A percentile compares a stretch with the other conserved stretches of the same genome.
phyloP scores from a whole-genome alignment of 2,113 vertebrate species.

The Monopterus albus region DNA sequence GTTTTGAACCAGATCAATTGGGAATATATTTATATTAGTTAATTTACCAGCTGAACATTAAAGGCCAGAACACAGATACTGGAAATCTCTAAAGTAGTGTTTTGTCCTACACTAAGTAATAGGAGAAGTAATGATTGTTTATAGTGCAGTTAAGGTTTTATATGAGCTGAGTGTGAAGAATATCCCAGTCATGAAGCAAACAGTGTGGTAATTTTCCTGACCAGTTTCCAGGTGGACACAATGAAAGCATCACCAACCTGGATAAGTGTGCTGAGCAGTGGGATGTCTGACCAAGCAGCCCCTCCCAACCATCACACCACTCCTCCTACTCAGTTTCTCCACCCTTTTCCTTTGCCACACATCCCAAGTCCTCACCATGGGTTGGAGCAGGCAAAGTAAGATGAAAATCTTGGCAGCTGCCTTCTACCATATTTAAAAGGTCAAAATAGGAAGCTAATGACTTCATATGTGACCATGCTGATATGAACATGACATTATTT shows the following conservation, averaged over 20 bases:
- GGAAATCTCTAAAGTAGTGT: background rate
- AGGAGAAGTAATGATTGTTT: background rate
- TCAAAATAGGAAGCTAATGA: constrained; percentile 13
- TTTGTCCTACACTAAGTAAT: background rate
- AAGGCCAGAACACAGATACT: constrained; percentile 26
- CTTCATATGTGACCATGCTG: constrained; percentile 2
- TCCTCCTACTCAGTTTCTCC: constrained; percentile 32
- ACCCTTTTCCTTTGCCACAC: constrained; percentile 38
- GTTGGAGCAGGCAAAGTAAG: background rate
- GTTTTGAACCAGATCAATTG: constrained; percentile 24
- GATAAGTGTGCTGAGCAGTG: constrained; percentile 36
- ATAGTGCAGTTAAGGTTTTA: too few species aligned
- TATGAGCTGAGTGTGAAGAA: too few species aligned
- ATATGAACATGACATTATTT: constrained; percentile 6
- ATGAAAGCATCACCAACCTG: too few species aligned
- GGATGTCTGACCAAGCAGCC: constrained; percentile 35
- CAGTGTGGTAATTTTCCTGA: constrained; percentile 46
- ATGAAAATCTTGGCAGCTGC: constrained; percentile 8
- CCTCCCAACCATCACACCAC: constrained; percentile 31
- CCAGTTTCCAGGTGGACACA: constrained; percentile 34
- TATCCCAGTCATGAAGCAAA: too few species aligned
- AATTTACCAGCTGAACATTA: constrained; percentile 23
- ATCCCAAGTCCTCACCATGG: constrained; percentile 2
- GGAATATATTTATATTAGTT: constrained; percentile 24
- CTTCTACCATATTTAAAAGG: constrained; percentile 12